A percentile compares a stretch with the other conserved stretches of the same genome.
These are phyloP conservation scores for Eretmochelys imbricata DNA, from an alignment of 2,113 vertebrate genomes.

Conservation along the genomic window DNA sequence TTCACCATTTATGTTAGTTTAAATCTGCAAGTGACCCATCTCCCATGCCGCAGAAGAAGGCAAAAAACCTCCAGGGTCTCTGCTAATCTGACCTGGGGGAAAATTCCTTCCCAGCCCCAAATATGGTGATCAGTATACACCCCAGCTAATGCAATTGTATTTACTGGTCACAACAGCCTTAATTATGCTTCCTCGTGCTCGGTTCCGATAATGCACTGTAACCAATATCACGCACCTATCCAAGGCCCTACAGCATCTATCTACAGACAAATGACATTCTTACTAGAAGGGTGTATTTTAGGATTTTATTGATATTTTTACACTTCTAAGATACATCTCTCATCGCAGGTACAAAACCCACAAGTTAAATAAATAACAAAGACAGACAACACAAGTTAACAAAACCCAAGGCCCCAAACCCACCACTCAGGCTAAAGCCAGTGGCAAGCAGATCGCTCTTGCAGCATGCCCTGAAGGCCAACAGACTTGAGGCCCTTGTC, in stretches of 20 bases:
- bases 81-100: too few species aligned
- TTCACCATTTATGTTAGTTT: too few species aligned
- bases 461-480: background rate
- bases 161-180: slow-evolving; percentile 39
- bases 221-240: slow-evolving; percentile 19
- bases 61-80: too few species aligned
- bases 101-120: too few species aligned
- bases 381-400: background rate
- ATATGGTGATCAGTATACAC: background rate
- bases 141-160: slow-evolving; percentile 43
- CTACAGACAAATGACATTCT: slow-evolving; percentile 52
- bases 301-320: slow-evolving; percentile 61
- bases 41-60: too few species aligned
- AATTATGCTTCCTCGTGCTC: slow-evolving; percentile 22
- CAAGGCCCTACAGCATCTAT: background rate
- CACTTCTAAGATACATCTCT: slow-evolving; percentile 17
- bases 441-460: background rate
- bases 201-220: slow-evolving; percentile 6
- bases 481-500: background rate
- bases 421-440: background rate
- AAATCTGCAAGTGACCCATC: too few species aligned
- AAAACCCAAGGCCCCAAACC: background rate
- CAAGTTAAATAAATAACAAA: slow-evolving; percentile 9
- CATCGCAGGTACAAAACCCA: slow-evolving; percentile 27
- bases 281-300: slow-evolving; percentile 46